Conservation (phyloP, 1,140 invertebrate genomes). For the Cataglyphis hispanica region DNA sequence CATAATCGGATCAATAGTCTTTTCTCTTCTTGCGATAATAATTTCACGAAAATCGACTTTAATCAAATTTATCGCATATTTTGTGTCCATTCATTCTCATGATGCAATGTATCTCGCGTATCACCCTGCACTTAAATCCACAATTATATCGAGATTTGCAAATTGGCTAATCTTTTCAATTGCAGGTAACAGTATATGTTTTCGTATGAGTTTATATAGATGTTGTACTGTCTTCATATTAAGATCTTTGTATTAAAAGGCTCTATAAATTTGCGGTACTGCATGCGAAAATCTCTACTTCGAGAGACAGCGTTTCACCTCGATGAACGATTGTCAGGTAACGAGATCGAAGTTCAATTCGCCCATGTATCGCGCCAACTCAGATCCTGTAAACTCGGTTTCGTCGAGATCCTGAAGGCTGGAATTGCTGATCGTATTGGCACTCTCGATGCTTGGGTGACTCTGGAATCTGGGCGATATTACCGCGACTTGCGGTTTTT, state of each 20-base stretch:
- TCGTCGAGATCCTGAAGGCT: constrained; percentile 90
- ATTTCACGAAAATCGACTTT: neutral
- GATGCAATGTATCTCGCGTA: neutral
- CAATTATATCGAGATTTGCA: neutral
- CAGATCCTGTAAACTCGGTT: constrained; percentile 89
- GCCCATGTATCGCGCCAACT: constrained; percentile 89
- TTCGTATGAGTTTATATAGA: no score
- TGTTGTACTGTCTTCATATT: neutral
- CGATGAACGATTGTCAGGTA: constrained; percentile 72
- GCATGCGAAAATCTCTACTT: constrained; percentile 16
- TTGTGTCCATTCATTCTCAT: neutral
- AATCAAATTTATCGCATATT: no score
- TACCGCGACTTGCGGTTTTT: neutral
- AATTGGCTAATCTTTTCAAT: neutral
- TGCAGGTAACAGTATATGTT: neutral
- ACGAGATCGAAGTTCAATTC: constrained; percentile 87
- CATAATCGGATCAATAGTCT: neutral
- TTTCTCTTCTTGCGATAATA: neutral
- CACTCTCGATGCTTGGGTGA: constrained; percentile 81
- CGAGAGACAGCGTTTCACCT: neutral
- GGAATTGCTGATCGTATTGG: constrained; percentile 90
- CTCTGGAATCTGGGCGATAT: constrained; percentile 71
- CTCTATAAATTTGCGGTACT: neutral
- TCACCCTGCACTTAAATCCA: neutral
- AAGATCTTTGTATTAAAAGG: neutral